These are phyloP conservation scores for Scleropages formosus DNA, from an alignment of 2,797 vertebrate genomes.

Conservation along the genomic window DNA sequence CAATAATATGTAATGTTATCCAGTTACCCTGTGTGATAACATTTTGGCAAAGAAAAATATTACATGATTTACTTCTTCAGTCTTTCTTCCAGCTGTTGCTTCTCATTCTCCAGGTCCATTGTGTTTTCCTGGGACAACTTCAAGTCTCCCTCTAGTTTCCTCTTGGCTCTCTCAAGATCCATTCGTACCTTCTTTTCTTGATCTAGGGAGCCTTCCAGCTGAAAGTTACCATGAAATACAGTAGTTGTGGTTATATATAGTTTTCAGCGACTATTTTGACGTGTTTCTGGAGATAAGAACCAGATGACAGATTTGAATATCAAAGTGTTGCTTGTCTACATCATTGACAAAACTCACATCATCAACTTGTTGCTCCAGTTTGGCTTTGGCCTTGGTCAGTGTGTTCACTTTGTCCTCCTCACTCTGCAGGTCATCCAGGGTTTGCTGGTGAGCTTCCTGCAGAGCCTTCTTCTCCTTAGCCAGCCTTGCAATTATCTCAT, in stretches of 20 bases:
- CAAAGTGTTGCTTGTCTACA: too few relatives aligned
- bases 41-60: too few relatives aligned
- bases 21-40: background rate
- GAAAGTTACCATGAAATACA: constrained; percentile 18
- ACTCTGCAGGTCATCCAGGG: constrained; percentile 73
- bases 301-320: too few relatives aligned
- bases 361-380: constrained; percentile 75
- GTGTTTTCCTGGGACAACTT: constrained; percentile 80
- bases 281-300: too few relatives aligned
- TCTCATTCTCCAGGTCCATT: constrained; percentile 86
- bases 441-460: constrained; percentile 79
- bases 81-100: constrained; percentile 78
- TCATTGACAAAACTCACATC: constrained; percentile 67
- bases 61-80: constrained; percentile 77
- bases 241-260: background rate
- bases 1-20: constrained; percentile 3
- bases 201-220: constrained; percentile 87
- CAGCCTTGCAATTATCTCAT: constrained; percentile 74
- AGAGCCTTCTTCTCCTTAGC: constrained; percentile 82
- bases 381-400: constrained; percentile 72
- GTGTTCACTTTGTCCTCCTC: constrained; percentile 80
- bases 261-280: too few relatives aligned
- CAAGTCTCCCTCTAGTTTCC: constrained; percentile 84
- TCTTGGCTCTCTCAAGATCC: constrained; percentile 85
- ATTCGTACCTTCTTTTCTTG: constrained; percentile 89